Evolutionary conservation across 1,140 invertebrate species (phyloP).

Genomic region (Zelostemma sp.): DNA sequence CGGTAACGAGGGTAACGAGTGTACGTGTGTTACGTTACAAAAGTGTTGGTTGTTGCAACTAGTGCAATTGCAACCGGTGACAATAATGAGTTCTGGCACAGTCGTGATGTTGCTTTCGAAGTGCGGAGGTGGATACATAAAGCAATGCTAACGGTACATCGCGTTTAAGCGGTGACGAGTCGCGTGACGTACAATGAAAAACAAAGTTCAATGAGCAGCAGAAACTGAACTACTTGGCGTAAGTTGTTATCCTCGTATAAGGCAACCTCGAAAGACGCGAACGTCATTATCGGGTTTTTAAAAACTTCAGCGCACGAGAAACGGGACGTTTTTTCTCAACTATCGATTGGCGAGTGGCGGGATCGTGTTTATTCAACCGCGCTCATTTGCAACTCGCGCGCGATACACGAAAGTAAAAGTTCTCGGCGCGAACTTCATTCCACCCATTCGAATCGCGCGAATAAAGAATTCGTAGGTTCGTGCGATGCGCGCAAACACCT

Average conservation of each 20-base stretch:
- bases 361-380: too few species aligned
- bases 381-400: neutral
- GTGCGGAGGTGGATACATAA: neutral
- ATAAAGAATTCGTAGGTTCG: conserved; percentile 17
- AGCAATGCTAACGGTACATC: conserved; percentile 1
- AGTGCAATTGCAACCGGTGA: neutral
- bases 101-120: neutral
- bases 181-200: neutral
- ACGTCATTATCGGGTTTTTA: too few species aligned
- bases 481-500: conserved; percentile 40
- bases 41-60: neutral
- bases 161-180: neutral
- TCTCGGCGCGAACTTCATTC: neutral
- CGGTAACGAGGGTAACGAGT: neutral
- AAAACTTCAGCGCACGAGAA: too few species aligned
- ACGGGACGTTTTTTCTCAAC: too few species aligned
- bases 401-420: neutral
- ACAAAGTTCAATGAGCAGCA: neutral
- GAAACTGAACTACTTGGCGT: neutral
- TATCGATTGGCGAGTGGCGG: neutral
- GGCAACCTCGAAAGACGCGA: too few species aligned
- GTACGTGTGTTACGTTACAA: neutral
- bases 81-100: neutral
- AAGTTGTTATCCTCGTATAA: neutral
- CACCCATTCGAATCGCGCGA: too few species aligned